phyloP scores from a whole-genome alignment of 2,888 invertebrate species.

The Agrilus cyanescens region DNA sequence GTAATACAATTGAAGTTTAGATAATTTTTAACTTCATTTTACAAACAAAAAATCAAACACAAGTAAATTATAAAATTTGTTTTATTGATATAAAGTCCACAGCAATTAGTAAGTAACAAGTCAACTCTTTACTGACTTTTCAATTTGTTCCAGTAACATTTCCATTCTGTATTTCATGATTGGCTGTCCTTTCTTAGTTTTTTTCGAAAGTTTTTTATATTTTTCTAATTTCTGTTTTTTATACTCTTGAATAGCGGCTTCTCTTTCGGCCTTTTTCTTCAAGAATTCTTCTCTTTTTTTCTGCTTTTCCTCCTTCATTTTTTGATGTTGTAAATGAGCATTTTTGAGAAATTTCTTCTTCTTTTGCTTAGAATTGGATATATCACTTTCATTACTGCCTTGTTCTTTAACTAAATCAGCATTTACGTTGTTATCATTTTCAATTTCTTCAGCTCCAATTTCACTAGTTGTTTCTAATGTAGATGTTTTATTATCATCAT shows the following conservation, averaged over 20 bases:
- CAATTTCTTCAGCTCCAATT: constrained; percentile 11
- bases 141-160: constrained; percentile 64
- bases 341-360: constrained; percentile 34
- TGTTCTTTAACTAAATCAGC: constrained; percentile 15
- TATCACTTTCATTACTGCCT: constrained; percentile 19
- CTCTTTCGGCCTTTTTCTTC: constrained; percentile 44
- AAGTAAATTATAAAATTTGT: no score
- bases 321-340: constrained; percentile 43
- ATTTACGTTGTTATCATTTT: constrained; percentile 19
- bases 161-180: constrained; percentile 74
- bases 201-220: constrained; percentile 61
- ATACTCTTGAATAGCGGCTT: constrained; percentile 52
- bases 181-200: constrained; percentile 74
- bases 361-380: constrained; percentile 3
- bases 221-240: constrained; percentile 58
- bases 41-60: no score
- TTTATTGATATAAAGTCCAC: no score
- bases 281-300: constrained; percentile 38
- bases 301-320: constrained; percentile 44
- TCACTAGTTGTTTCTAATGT: background rate
- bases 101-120: no score
- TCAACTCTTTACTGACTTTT: constrained; percentile 26
- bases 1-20: no score
- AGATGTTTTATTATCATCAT: constrained; percentile 10
- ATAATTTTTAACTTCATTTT: no score